These are phyloP conservation scores for Nipponacmea schrenckii DNA, from an alignment of 2,888 invertebrate species.

Conservation along the genomic window DNA sequence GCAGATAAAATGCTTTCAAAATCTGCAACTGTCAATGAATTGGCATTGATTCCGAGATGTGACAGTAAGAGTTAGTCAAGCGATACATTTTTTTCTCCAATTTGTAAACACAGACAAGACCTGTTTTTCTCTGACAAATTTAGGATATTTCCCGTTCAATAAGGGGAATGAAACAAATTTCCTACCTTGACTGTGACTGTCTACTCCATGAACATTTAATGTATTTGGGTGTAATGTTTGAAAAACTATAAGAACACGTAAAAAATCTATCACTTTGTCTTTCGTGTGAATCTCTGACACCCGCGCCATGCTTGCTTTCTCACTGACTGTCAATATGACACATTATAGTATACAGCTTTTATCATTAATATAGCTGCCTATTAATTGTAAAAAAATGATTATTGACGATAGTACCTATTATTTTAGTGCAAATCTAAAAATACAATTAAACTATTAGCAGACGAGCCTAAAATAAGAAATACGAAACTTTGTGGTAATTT, in stretches of 20 bases:
- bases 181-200: constrained; percentile 67
- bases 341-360: no score
- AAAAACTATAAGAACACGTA: constrained; percentile 61
- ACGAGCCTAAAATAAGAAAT: neutral
- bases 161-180: constrained; percentile 3
- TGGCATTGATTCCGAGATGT: no score
- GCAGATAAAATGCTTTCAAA: no score
- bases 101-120: neutral
- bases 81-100: neutral
- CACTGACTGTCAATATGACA: neutral
- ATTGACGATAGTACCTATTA: neutral
- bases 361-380: no score
- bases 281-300: constrained; percentile 54
- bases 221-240: constrained; percentile 60
- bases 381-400: neutral
- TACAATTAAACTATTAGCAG: neutral
- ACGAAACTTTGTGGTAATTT: constrained; percentile 14
- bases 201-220: constrained; percentile 60
- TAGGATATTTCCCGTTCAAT: neutral
- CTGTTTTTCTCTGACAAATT: neutral
- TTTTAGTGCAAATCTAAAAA: neutral
- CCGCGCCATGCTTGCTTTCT: constrained; percentile 59
- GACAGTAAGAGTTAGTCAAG: no score
- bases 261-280: constrained; percentile 60
- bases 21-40: no score